Evolutionary conservation across 2,888 invertebrate species (phyloP), one percentile per base, ranked within the genome.

Genomic region (Hoplodrina blanda): DNA sequence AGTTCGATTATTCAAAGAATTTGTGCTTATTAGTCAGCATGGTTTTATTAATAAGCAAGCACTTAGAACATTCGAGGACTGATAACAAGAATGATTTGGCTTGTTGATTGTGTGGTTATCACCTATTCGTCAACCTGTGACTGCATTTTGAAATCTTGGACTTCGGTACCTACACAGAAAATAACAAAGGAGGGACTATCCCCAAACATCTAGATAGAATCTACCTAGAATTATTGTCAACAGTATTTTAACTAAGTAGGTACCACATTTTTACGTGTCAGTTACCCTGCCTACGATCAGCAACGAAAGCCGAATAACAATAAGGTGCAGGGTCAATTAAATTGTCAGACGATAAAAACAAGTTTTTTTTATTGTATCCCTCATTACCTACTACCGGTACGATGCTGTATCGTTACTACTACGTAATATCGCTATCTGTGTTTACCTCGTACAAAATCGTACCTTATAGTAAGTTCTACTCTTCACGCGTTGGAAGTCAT

Each of bases 401-500:
- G 37, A 37, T 37, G 37, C 37, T 37, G 37, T 37, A 37, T 25
- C 25, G 25, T 25, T 25, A 25, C 25, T 25, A 25, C 25, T 25
- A 25, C 41, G 13, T 41, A 41, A 41, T 41, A 41, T 41, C 41
- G 11, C 13, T 41, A 2, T 13, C 8, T 41, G 5, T 33, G 41
- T 41, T 41, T 13, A 41, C 41, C 11, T 41, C 3, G 13, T 41
- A 41, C 41, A 13, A 41, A 41, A 11, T 11, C 11, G 11, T 41
- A 41, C 2, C 41, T 13, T 11, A 4, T 41, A 41, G 2, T 11
- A 11, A 50, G 25, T n/a, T 50, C 13, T 50, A 25, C 15, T 37
- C 44, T 61, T 61, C 53, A 66, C 50, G 41, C 74, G 20, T 65
- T 41, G 41, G 30, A 53, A 50, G 60, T 46, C 46, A 76, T 52